Base-by-base conservation (phyloP, 2,888 invertebrate genomes). In the Trimorus sp. region DNA sequence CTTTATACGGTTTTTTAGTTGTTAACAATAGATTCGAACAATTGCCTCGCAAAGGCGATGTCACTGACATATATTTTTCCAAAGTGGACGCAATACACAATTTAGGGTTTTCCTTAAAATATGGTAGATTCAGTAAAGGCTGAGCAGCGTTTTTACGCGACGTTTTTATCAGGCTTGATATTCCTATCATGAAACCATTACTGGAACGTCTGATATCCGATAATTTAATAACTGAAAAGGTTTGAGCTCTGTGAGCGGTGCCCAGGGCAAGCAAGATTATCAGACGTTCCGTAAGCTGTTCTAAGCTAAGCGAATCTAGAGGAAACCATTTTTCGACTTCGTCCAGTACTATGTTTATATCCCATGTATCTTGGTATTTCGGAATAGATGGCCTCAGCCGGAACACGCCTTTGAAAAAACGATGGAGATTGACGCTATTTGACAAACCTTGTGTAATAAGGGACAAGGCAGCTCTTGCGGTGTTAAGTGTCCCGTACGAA, bases 381-480 rank as follows among this genome's bases (percentile, higher is more conserved):
- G 74, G 74, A 45, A 40, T 49, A 1, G 74, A 12, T 11, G 77
- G 74, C 12, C 78, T 60, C 16, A 60, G 40, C 9, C 59, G 40
- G 51, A 54, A 63, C 26, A 82, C 66, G n/a, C 74, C 74, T 54
- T 53, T 73, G 12, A 78, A 74, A n/a, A 80, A 37, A 7, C 75
- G 69, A 9, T 63, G 48, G 62, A 69, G 3, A 51, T 66, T 14
- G 68, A 49, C 26, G 26, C 49, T 49, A 49, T 6, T 49, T 12
- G 49, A 49, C 14, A 49, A 49, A n/a, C 49, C 49, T n/a, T 49
- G 9, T 12, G 49, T 49, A 7, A 49, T 49, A 12, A 49, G 12
- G 49, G 82, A 75, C 14, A 85, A 60, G 0, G 83, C 83, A 4
- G 84, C 68, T 36, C 84, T 70, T 7, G 48, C 16, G 0, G 82